These are phyloP conservation scores for Cassiopea xamachana DNA, from an alignment of 30 jellyfish, hydroid and myxozoan species.

Conservation along the genomic window DNA sequence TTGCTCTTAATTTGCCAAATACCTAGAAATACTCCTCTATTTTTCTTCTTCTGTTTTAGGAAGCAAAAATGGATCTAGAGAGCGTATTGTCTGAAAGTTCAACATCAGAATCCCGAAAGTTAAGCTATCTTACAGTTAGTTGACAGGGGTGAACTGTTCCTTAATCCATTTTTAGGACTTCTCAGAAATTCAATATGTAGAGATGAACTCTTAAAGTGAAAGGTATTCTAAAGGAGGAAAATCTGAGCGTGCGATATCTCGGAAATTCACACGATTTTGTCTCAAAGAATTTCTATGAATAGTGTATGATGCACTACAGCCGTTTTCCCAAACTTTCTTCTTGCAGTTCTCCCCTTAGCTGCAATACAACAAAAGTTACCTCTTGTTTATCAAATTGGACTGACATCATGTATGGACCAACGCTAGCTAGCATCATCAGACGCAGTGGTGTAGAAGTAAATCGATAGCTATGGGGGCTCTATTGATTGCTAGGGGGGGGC, in stretches of 20 bases:
- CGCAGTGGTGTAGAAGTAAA: no score
- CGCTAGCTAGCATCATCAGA: no score
- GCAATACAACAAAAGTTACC: no score
- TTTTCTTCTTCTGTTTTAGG: slow-evolving; percentile 22
- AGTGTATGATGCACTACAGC: no score
- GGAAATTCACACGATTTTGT: background rate
- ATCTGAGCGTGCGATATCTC: background rate
- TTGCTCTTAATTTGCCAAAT: background rate
- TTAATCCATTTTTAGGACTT: background rate
- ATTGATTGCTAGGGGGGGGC: no score
- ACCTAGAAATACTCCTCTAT: background rate
- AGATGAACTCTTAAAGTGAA: background rate
- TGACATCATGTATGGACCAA: no score
- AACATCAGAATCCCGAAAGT: slow-evolving; percentile 66
- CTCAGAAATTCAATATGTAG: background rate
- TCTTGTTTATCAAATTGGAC: no score
- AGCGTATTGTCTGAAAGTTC: slow-evolving; percentile 69
- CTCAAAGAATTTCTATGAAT: no score
- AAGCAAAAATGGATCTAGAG: slow-evolving; percentile 59
- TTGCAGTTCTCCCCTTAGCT: no score
- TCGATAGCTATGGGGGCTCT: no score
- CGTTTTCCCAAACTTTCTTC: no score
- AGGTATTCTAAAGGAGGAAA: background rate
- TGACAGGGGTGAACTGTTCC: background rate
- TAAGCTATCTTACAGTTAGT: slow-evolving; percentile 45